Base-by-base conservation (phyloP, 2,888 invertebrate species). In the Plebejus melissa region DNA sequence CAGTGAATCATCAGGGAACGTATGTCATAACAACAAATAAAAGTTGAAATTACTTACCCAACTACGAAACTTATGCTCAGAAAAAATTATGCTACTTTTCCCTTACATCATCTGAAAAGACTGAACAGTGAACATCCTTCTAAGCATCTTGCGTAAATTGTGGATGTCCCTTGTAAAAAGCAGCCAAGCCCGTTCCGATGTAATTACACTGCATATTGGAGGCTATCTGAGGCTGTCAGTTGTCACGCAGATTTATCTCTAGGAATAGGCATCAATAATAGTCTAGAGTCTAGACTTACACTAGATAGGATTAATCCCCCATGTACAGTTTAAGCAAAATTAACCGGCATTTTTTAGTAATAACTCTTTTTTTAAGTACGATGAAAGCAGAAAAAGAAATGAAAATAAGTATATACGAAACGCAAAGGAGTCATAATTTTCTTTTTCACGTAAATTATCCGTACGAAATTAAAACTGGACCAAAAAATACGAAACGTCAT, bases 171-270 rank as follows among this genome's bases (percentile, higher is more conserved):
- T 13, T 50, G 28, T 58, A 57, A 70, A 69, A 75, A 75, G 69
- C 54, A 13, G 36, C 69, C 54, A 4, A 70, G 75, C 71, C 58
- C 36, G 75, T 75, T 75, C 38, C 16, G 13, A 54, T 58, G 38
- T 75, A 70, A 71, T 69, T 74, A 75, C 74, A 57, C 69, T n/a
- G 54, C 46, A 72, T 72, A 75, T 69, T 69, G 75, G 76, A 74
- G 74, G 74, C 71, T 76, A 75, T 75, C 41, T 72, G 54, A 69
- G 72, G 69, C 75, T 41, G 71, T 74, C 75, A 74, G 69, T 74
- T 41, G 71, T 74, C 75, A 74, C 72, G 65, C 60, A 60, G 75
- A 75, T 76, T 76, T 76, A 76, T 76, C 72, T 75, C 74, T 57
- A 65, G 54, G 74, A 72, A 57, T 65, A 75, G 71, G 72, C 72